Percentiles rank a stretch among this genome's conserved stretches.
Conservation (phyloP, 2,888 invertebrate species). For the Stenotaenia linearis region DNA sequence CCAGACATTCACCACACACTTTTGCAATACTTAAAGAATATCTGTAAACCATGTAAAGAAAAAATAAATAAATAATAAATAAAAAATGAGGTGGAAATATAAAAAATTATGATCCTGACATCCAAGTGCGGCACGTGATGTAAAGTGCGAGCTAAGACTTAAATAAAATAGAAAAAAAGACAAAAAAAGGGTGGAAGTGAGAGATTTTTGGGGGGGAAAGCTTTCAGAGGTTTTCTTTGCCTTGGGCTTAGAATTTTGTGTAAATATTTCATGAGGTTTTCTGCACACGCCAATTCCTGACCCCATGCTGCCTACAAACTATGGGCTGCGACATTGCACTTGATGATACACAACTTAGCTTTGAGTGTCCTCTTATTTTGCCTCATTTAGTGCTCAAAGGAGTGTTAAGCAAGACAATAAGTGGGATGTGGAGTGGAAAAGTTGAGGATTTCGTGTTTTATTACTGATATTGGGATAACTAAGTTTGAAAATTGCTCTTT, state of each 20-base stretch:
- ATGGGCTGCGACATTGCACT: background rate
- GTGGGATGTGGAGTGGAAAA: too few relatives aligned
- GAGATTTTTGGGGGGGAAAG: background rate
- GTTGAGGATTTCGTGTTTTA: too few relatives aligned
- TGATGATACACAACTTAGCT: background rate
- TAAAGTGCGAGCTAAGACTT: background rate
- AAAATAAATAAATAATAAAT: background rate
- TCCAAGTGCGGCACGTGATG: background rate
- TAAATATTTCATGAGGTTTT: background rate
- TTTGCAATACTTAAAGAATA: too few relatives aligned
- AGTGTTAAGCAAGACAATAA: too few relatives aligned
- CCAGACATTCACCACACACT: too few relatives aligned
- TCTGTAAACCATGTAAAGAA: background rate
- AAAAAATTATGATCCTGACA: background rate
- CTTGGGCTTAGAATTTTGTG: background rate
- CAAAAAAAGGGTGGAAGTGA: background rate
- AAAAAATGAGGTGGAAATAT: too few relatives aligned
- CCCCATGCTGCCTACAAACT: background rate
- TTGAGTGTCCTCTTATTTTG: background rate
- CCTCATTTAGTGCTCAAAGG: background rate
- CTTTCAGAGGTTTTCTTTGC: background rate
- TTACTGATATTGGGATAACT: too few relatives aligned
- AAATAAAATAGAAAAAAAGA: background rate
- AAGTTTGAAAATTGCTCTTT: too few relatives aligned
- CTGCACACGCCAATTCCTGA: background rate